A percentile compares a stretch with the other conserved stretches of the same genome.
Evolutionary conservation across 2,888 invertebrate species (phyloP).

Genomic region (Amphiduros pacificus): DNA sequence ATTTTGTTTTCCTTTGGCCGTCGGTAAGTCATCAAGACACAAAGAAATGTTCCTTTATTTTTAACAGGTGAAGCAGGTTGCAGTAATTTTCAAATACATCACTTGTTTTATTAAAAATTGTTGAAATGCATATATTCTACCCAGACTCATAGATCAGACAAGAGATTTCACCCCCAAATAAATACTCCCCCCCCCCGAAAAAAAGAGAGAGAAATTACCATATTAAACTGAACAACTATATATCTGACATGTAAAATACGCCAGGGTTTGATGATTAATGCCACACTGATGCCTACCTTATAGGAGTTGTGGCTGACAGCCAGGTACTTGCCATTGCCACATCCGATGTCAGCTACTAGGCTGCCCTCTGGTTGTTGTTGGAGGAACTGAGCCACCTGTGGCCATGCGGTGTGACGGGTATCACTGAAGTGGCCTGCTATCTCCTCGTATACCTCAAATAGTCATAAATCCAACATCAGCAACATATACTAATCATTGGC

Average conservation of each 20-base stretch:
- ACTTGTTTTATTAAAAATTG: too few relatives aligned
- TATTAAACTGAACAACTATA: background rate
- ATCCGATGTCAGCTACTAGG: conserved; percentile 84
- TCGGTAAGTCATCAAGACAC: too few relatives aligned
- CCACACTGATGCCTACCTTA: conserved; percentile 19
- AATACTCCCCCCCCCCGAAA: too few relatives aligned
- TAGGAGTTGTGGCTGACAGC: conserved; percentile 52
- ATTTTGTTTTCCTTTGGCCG: too few relatives aligned
- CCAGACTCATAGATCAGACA: too few relatives aligned
- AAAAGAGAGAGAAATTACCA: too few relatives aligned
- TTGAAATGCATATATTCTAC: too few relatives aligned
- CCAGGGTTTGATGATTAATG: background rate
- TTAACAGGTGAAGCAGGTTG: too few relatives aligned
- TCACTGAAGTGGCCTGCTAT: conserved; percentile 94
- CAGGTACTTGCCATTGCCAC: conserved; percentile 98
- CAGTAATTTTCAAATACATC: too few relatives aligned
- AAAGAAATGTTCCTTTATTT: too few relatives aligned
- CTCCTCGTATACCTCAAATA: conserved; percentile 81
- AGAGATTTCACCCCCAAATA: too few relatives aligned
- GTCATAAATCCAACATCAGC: background rate
- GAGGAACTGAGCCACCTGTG: conserved; percentile 79
- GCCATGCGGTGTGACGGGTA: conserved; percentile 94
- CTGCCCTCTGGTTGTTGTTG: conserved; percentile 67
- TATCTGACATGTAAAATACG: background rate
- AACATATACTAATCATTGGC: background rate